Base-by-base conservation (phyloP, 2,113 vertebrate genomes). In the Mixornis gularis region DNA sequence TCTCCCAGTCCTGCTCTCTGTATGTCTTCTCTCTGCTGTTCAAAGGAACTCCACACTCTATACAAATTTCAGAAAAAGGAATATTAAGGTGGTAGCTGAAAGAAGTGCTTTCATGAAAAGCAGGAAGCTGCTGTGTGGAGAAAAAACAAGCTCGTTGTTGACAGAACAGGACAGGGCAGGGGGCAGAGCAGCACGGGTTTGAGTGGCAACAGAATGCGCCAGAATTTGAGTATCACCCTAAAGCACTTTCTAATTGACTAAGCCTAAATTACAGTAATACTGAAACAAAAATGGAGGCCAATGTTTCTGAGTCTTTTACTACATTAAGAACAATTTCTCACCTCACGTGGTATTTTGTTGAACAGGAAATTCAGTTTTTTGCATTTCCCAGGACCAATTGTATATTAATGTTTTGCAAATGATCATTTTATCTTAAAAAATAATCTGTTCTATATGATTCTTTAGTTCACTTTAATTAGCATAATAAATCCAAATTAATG, bases 101-200 rank as follows among this genome's bases (percentile, higher is more conserved):
- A 96, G 93, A 95, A 96, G 36, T 68, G 86, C 81, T 96, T 95
- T 96, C 96, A 90, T 88, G 90, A 95, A 96, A 96, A 97, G 89
- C 87, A 95, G 95, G 85, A 94, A 95, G 95, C 85, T 87, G 90
- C 85, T 94, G 51, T 88, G 83, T 56, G 26, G 64, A 68, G 74
- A 53, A 81, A 96, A 96, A 95, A 88, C 77, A 92, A 91, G 69
- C 64, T 93, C 66, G 18, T 60, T 79, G 53, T 93, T 95, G 83
- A 58, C 0, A 0, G 83, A 94, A 79, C 34, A 73, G 48, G 82
- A 93, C 0, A 2, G 69, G 66, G 73, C 59, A 78, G 53, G 56
- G 56, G 73, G 82, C 49, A 48, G 46, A 48, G 46, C 22, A 46
- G 63, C 1, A 0, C 5, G 0, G n/a, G 25, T 63, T 55, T 63